phyloP scores from a whole-genome alignment of 1,140 invertebrate species.

The Sycobia sp. region DNA sequence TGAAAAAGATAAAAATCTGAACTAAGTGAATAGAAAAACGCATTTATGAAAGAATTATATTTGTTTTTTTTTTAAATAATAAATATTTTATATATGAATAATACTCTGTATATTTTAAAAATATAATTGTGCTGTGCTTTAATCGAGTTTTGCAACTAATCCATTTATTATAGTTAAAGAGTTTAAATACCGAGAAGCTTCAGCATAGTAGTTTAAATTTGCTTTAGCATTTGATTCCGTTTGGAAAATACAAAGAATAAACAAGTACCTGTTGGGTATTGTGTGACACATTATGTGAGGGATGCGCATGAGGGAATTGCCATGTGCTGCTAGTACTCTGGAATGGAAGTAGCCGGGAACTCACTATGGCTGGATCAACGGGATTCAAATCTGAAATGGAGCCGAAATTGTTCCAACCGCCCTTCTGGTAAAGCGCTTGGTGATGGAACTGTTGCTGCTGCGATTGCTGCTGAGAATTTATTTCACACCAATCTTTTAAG shows the following conservation, averaged over 20 bases:
- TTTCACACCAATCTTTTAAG: constrained; percentile 60
- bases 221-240: background rate
- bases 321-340: constrained; percentile 55
- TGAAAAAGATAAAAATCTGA: too few relatives aligned
- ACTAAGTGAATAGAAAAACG: too few relatives aligned
- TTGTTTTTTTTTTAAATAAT: too few relatives aligned
- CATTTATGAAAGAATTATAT: too few relatives aligned
- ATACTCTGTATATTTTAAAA: too few relatives aligned
- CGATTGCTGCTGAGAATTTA: constrained; percentile 50
- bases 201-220: constrained; percentile 13
- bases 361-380: constrained; percentile 85
- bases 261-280: constrained; percentile 57
- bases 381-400: constrained; percentile 76
- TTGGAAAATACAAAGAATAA: constrained; percentile 2
- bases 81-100: too few relatives aligned
- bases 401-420: constrained; percentile 59
- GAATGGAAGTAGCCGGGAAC: constrained; percentile 66
- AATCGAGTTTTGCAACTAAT: too few relatives aligned
- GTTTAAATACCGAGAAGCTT: background rate
- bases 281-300: constrained; percentile 54
- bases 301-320: constrained; percentile 58
- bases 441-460: constrained; percentile 51
- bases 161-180: too few relatives aligned
- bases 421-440: constrained; percentile 55
- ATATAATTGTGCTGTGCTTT: too few relatives aligned